Evolutionary conservation across 1,140 invertebrate genomes (phyloP).

Genomic region (Apis florea): DNA sequence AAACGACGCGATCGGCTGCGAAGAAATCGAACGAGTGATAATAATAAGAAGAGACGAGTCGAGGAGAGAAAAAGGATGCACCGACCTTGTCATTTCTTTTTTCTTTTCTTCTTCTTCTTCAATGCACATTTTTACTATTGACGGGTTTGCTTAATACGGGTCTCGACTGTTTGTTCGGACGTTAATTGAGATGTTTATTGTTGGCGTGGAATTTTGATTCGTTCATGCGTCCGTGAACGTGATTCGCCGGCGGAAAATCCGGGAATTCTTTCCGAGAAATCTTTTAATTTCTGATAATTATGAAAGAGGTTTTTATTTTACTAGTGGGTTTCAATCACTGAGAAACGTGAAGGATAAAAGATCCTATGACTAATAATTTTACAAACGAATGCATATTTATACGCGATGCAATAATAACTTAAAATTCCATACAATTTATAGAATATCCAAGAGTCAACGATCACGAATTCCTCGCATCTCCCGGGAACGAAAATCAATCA

Average conservation of each 20-base stretch:
- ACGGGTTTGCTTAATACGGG: neutral
- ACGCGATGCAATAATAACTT: too few species aligned
- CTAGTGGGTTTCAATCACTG: too few species aligned
- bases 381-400: too few species aligned
- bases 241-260: neutral
- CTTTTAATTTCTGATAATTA: too few species aligned
- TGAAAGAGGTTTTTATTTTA: too few species aligned
- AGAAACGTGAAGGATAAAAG: too few species aligned
- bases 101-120: neutral
- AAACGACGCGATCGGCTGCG: conserved; percentile 2
- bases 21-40: conserved; percentile 10
- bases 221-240: neutral
- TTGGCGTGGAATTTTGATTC: neutral
- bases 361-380: neutral
- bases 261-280: too few species aligned
- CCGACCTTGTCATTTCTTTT: neutral
- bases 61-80: conserved; percentile 9
- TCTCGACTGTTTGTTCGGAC: neutral
- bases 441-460: too few species aligned
- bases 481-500: too few species aligned
- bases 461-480: too few species aligned
- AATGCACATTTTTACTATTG: neutral
- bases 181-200: neutral
- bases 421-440: too few species aligned
- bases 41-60: conserved; percentile 2